Conservation (phyloP, 2,888 invertebrate genomes). For the Sphaeridia pumilis region DNA sequence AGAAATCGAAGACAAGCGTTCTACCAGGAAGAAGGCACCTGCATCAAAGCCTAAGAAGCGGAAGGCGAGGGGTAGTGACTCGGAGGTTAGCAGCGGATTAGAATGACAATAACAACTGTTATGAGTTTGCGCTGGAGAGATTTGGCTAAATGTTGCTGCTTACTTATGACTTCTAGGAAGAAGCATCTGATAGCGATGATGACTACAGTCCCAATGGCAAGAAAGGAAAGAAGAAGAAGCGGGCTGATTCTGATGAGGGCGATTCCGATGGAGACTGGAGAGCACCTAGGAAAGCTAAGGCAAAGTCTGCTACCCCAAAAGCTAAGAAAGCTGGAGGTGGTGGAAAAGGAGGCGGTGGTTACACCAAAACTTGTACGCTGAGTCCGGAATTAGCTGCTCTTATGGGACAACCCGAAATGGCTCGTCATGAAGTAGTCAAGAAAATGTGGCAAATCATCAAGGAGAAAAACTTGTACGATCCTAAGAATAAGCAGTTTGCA, state of each 20-base stretch:
- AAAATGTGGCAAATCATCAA: constrained; percentile 83
- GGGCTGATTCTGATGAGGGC: constrained; percentile 3
- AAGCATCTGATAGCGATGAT: no score
- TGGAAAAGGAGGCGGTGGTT: constrained; percentile 57
- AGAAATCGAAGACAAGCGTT: constrained; percentile 38
- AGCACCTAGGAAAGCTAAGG: constrained; percentile 3
- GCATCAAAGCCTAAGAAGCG: no score
- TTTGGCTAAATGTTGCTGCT: no score
- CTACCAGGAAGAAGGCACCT: not conserved
- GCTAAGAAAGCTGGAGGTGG: constrained; percentile 46
- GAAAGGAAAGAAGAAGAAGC: constrained; percentile 20
- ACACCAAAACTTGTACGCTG: constrained; percentile 70
- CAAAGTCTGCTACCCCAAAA: constrained; percentile 21
- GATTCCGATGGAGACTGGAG: constrained; percentile 19
- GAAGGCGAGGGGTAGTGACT: constrained; percentile 17
- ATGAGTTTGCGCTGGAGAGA: no score
- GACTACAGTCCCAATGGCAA: constrained; percentile 28
- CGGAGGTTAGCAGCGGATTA: no score
- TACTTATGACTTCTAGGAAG: no score
- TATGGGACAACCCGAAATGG: constrained; percentile 70
- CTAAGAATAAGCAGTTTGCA: constrained; percentile 87
- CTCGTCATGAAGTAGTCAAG: constrained; percentile 80
- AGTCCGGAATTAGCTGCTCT: constrained; percentile 73
- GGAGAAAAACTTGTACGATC: constrained; percentile 77
- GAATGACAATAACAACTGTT: no score